A percentile compares a stretch with the other conserved stretches of the same genome.
Conservation (phyloP, 23 tunicate species). For the Clavelina lepadiformis region DNA sequence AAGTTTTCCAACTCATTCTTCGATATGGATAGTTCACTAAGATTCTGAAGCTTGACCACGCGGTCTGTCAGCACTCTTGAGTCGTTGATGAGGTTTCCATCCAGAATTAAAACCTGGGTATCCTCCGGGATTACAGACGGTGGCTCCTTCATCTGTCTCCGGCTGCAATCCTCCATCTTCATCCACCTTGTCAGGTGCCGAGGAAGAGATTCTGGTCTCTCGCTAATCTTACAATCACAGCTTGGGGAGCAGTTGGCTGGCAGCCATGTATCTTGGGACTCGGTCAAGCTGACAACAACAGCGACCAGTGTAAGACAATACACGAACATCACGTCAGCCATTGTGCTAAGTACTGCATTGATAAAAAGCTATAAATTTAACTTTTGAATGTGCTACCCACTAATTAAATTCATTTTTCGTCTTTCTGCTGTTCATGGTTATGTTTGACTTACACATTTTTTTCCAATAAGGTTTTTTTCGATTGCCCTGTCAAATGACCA, state of each 20-base stretch:
- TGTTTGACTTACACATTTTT: too few species aligned
- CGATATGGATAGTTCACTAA: constrained; percentile 4
- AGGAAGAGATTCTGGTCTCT: background rate
- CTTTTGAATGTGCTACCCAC: too few species aligned
- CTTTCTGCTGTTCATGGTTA: too few species aligned
- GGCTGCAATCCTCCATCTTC: constrained; percentile 18
- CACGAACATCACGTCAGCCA: too few species aligned
- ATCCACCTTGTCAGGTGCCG: background rate
- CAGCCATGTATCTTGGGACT: too few species aligned
- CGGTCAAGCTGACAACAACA: too few species aligned
- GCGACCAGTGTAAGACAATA: too few species aligned
- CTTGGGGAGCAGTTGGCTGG: background rate
- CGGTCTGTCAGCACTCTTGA: background rate
- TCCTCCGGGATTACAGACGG: constrained; percentile 2
- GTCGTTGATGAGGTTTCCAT: constrained; percentile 4
- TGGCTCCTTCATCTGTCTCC: background rate
- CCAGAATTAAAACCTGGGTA: background rate
- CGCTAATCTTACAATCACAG: constrained; percentile 7
- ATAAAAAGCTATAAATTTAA: too few species aligned
- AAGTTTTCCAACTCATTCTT: constrained; percentile 1
- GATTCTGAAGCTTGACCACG: constrained; percentile 1
- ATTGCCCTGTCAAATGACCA: too few species aligned
- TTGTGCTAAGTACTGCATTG: too few species aligned
- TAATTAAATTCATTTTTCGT: too few species aligned
- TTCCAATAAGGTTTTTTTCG: too few species aligned